A percentile compares a stretch with the other conserved stretches of the same genome.
Conservation (phyloP, 2,888 invertebrate species). For the Anodontia alba region DNA sequence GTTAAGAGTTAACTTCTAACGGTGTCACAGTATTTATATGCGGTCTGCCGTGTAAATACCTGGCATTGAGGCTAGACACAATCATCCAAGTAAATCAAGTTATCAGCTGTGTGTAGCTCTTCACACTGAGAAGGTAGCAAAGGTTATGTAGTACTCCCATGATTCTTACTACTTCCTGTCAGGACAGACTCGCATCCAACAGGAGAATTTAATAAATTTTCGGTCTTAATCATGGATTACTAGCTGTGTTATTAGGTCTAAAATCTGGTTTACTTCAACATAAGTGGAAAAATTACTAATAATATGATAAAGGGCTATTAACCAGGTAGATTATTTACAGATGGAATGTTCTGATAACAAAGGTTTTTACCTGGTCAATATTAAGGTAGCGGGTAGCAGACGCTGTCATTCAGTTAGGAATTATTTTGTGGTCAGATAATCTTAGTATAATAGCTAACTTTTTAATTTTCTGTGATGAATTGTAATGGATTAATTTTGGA, state of each 20-base stretch:
- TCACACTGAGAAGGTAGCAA: constrained; percentile 48
- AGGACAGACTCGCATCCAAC: background rate
- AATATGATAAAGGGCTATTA: background rate
- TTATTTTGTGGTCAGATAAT: no score
- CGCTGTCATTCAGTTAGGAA: no score
- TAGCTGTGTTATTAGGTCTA: background rate
- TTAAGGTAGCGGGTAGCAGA: background rate
- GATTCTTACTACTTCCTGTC: constrained; percentile 53
- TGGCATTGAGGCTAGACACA: constrained; percentile 33
- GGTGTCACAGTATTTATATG: constrained; percentile 13
- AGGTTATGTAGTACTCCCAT: constrained; percentile 43
- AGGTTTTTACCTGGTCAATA: constrained; percentile 7
- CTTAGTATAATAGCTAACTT: no score
- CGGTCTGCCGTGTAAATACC: constrained; percentile 37
- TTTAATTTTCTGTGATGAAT: no score
- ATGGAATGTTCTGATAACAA: background rate
- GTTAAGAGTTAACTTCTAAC: background rate
- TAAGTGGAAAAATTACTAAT: background rate
- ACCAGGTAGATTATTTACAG: background rate
- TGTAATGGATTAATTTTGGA: no score
- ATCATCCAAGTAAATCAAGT: constrained; percentile 4
- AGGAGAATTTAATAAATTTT: constrained; percentile 2
- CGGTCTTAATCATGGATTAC: background rate
- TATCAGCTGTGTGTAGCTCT: constrained; percentile 56
- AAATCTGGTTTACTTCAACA: constrained; percentile 1